Percentiles rank a stretch among this genome's conserved stretches.
Evolutionary conservation across 2,888 invertebrate species (phyloP).

Genomic region (Dichetophora obliterata): DNA sequence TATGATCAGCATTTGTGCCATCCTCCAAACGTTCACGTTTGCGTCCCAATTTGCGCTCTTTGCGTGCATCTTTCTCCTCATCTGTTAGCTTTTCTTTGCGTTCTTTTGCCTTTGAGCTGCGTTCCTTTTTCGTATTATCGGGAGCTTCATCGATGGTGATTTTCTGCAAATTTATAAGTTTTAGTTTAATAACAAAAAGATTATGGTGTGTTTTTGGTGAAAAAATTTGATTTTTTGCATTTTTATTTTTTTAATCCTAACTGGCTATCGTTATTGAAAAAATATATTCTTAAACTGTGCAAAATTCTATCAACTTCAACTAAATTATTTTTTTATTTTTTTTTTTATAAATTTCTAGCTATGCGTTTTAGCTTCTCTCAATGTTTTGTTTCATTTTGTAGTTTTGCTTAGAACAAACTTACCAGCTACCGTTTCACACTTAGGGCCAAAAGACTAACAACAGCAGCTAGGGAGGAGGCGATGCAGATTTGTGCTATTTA

Average conservation of each 20-base stretch:
- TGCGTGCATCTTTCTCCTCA: constrained; percentile 83
- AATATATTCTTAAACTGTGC: neutral
- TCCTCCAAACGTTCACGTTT: constrained; percentile 86
- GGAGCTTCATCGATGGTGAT: constrained; percentile 60
- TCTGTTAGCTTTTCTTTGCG: constrained; percentile 78
- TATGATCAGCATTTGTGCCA: constrained; percentile 77
- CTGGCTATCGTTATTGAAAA: neutral
- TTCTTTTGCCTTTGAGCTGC: constrained; percentile 72
- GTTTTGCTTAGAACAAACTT: constrained; percentile 32
- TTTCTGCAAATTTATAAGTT: constrained; percentile 64
- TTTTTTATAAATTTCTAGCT: neutral
- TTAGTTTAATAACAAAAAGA: constrained; percentile 19
- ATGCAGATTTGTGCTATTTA: constrained; percentile 23
- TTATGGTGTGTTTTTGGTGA: neutral
- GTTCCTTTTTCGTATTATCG: constrained; percentile 71
- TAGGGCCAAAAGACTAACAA: constrained; percentile 33
- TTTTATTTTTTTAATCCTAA: neutral
- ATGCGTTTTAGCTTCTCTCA: neutral
- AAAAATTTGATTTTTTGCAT: neutral
- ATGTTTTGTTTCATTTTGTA: neutral
- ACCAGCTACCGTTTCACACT: constrained; percentile 32
- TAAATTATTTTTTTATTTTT: neutral
- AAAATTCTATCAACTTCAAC: neutral
- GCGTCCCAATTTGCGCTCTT: constrained; percentile 84
- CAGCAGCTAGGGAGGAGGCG: constrained; percentile 22